Evolutionary conservation across 64 coral and sea anemone genomes (phyloP), one percentile per base, ranked within the genome.

Genomic region (Montipora efflorescens): DNA sequence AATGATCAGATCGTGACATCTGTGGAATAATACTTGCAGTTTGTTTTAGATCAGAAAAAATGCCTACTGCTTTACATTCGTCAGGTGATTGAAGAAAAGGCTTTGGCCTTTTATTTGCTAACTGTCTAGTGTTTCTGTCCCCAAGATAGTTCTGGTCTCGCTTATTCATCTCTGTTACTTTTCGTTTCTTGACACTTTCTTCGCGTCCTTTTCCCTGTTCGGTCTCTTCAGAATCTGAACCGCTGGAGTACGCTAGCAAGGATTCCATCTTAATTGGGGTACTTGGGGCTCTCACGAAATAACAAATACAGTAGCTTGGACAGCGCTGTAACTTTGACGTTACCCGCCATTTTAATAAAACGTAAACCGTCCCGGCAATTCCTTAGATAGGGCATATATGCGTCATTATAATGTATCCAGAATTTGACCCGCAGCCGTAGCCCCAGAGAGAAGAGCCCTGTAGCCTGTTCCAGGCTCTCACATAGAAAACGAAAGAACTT

Each of bases 171-270:
- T 66, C 58, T 5, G 22, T 11, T 43, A 48, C 47, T 44, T 79
- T 80, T 21, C 28, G 53, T 47, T 90, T 90, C 75, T 67, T 90
- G 8, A 8, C 45, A 47, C 46, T 50, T 44, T 44, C 10, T 50
- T 78, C 45, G 5, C 0, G 61, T 64, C 47, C 46, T 18, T 49
- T 2, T 3, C 18, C 20, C 61, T 64, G 61, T 48, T 19, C 59
- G 18, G 82, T 67, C 4, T 74, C 66, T 6, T 55, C 76, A 22
- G 10, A 22, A 19, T 82, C 78, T 5, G 64, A 79, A 81, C 66
- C 51, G 23, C 89, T 91, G 69, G 25, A 46, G 20, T 91, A 91
- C 9, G 46, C 51, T 55, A 81, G 77, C 48, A 91, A 74, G 67
- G 61, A 53, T 8, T 91, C 89, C 89, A 91, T 91, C 18, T 28